Conservation (phyloP, 37 sponge, comb jelly and placozoan species). For the Chondrilla cf. caribensis region DNA sequence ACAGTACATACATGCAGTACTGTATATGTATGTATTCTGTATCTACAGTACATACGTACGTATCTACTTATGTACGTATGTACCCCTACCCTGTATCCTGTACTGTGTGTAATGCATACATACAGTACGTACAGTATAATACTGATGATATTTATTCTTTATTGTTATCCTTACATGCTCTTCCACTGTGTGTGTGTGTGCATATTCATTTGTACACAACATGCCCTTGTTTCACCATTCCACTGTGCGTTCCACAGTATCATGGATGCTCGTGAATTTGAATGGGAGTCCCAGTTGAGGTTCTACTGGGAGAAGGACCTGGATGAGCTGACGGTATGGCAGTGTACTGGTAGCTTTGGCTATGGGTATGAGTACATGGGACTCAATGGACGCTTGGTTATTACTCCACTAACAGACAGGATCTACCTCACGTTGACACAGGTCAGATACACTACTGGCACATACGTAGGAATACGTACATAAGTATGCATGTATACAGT, state of each 20-base stretch:
- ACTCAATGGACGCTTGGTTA: constrained; percentile 94
- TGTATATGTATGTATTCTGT: background rate
- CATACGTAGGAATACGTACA: too few relatives aligned
- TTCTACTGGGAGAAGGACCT: constrained; percentile 97
- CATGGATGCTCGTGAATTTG: constrained; percentile 98
- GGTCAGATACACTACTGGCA: background rate
- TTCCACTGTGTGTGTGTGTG: too few relatives aligned
- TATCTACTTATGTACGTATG: constrained; percentile 7
- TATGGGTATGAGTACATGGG: constrained; percentile 99
- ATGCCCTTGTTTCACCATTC: too few relatives aligned
- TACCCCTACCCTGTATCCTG: too few relatives aligned
- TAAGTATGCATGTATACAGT: background rate
- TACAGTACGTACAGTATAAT: background rate
- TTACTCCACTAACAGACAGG: constrained; percentile 95
- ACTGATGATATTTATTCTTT: background rate
- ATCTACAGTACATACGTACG: background rate
- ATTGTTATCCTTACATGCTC: background rate
- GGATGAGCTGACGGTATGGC: constrained; percentile 82
- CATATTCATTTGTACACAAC: too few relatives aligned
- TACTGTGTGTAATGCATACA: background rate
- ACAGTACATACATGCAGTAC: background rate
- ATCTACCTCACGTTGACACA: constrained; percentile 96
- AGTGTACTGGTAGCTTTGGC: constrained; percentile 96
- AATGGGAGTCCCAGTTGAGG: constrained; percentile 98
- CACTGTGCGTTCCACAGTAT: constrained; percentile 53